phyloP scores from a whole-genome alignment of 2,888 invertebrate species.

The Rhopalosiphum nymphaeae region DNA sequence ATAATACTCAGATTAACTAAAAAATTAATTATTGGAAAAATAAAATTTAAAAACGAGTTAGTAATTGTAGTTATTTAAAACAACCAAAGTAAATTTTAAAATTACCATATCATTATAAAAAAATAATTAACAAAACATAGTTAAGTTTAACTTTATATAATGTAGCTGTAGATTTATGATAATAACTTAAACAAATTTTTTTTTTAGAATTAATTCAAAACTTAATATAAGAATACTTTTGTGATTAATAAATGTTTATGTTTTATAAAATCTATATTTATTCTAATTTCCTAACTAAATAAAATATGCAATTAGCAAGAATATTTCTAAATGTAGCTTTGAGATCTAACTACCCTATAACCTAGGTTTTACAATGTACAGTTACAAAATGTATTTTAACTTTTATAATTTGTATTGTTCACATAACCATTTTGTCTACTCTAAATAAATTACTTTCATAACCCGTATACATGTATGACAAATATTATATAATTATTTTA shows the following conservation, averaged over 20 bases:
- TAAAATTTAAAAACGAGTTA: background rate
- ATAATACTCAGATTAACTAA: background rate
- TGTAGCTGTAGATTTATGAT: background rate
- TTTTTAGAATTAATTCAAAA: background rate
- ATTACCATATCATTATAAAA: background rate
- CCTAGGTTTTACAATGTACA: background rate
- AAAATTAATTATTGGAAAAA: background rate
- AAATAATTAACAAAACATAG: background rate
- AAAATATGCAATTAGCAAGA: background rate
- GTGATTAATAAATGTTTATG: background rate
- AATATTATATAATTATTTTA: background rate
- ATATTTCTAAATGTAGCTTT: background rate
- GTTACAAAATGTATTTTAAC: background rate
- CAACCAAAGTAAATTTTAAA: background rate
- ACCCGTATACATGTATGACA: background rate
- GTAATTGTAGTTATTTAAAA: background rate
- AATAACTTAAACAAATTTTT: background rate
- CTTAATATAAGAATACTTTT: background rate
- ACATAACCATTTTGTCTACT: background rate
- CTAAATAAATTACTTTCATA: background rate
- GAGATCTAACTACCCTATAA: background rate
- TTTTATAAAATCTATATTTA: background rate
- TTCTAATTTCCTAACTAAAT: background rate
- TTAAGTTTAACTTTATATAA: background rate
- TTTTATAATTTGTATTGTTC: background rate